Conservation (phyloP, 2,797 vertebrate species). For the Enteromius treurensis region DNA sequence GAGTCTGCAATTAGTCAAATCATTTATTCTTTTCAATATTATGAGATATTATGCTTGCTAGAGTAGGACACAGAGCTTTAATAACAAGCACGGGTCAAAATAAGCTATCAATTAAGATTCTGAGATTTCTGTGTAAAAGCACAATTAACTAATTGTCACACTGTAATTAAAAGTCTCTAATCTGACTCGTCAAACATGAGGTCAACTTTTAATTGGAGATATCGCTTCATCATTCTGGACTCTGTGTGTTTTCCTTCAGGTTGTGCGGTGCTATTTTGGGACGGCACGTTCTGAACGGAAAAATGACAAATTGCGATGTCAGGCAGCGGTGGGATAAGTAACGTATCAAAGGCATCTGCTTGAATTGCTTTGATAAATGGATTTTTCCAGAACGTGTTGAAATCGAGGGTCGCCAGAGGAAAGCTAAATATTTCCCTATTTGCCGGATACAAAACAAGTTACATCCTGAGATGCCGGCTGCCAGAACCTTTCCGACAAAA, state of each 20-base stretch:
- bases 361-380: conserved; percentile 61
- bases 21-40: conserved; percentile 60
- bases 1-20: conserved; percentile 56
- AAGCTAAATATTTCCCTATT: conserved; percentile 41
- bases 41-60: conserved; percentile 60
- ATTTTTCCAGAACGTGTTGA: conserved; percentile 41
- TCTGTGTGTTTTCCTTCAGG: conserved; percentile 12
- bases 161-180: not conserved
- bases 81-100: conserved; percentile 68
- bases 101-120: conserved; percentile 59
- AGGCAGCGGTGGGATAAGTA: conserved; percentile 52
- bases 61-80: conserved; percentile 65
- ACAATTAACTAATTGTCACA: conserved; percentile 45
- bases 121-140: not conserved
- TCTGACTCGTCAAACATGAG: not conserved
- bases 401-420: conserved; percentile 38
- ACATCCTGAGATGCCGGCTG: not conserved
- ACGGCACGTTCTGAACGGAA: conserved; percentile 4
- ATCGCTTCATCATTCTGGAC: too few species aligned
- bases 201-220: conserved; percentile 13
- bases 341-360: conserved; percentile 56
- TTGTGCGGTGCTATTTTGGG: conserved; percentile 48
- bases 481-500: not conserved
- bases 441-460: conserved; percentile 2
- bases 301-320: conserved; percentile 57